Base-by-base conservation (phyloP, 2,888 invertebrate genomes). In the Colostygia pectinataria region DNA sequence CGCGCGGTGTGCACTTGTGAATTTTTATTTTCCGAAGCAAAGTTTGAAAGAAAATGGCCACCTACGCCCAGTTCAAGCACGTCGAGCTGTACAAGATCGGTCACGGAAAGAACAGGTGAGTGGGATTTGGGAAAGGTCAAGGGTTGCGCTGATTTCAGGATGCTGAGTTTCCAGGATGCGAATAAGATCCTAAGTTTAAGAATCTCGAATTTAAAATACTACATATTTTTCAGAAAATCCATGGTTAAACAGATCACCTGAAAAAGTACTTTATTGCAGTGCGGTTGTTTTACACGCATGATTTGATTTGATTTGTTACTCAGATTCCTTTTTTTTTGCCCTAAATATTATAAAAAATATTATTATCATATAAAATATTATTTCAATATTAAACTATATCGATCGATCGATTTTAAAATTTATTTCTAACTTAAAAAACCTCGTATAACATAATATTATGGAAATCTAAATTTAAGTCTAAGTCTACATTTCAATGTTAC, bases 31-130 rank as follows among this genome's bases (percentile, higher is more conserved):
- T 53, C 34, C 47, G 71, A 71, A 69, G 68, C 67, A 65, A 68
- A 63, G 57, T 57, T 54, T 55, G 65, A 66, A 62, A 58, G 51
- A 75, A 72, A 74, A 96, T 97, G 97, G 97, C 97, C 83, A 95
- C 97, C 81, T 97, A 97, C 92, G 96, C 97, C 80, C 94, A 96
- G 67, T 97, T 96, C 92, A 95, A 97, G 91, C 97, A 97, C 91
- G 95, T 97, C 87, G 97, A 97, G 91, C 94, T 97, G 73, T 97
- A 97, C 93, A 96, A 97, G 91, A 95, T 97, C 83, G 97, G 97
- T 84, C 95, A 95, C 90, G 96, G 97, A 83, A 97, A 97, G 91
- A 96, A 96, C 91, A 96, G 97, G 97, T 97, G 65, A 81, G 78
- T 50, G 40, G 37, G 46, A 50, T 41, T 58, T 57, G 38, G 39